phyloP scores from a whole-genome alignment of 2,888 invertebrate species.

The Magallana nippona region DNA sequence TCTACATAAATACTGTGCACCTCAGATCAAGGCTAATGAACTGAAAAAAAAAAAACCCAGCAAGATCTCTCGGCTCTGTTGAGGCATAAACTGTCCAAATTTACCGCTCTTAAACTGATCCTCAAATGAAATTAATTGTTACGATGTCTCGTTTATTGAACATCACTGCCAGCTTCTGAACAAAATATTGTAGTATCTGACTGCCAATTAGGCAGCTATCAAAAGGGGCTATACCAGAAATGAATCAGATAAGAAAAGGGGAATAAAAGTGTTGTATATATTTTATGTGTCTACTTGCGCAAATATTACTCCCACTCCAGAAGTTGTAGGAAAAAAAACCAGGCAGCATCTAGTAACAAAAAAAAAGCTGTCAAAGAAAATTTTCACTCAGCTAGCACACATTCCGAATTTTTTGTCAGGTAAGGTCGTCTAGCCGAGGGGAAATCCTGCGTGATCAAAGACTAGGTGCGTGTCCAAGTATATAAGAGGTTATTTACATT shows the following conservation, averaged over 20 bases:
- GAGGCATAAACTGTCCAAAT: background rate
- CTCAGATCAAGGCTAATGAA: background rate
- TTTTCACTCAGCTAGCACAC: too few relatives aligned
- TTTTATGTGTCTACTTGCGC: slow-evolving; percentile 11
- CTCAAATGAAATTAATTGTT: slow-evolving; percentile 15
- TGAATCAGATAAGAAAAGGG: slow-evolving; percentile 17
- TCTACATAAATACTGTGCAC: background rate
- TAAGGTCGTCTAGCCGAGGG: background rate
- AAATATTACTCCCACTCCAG: background rate
- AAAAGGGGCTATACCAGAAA: slow-evolving; percentile 21
- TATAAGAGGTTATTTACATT: background rate
- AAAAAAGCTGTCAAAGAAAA: background rate
- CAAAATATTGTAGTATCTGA: slow-evolving; percentile 18
- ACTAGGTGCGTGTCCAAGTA: background rate
- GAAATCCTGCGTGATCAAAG: background rate
- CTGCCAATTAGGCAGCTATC: slow-evolving; percentile 29
- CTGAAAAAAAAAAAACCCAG: too few relatives aligned
- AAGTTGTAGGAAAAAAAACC: background rate
- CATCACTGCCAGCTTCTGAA: background rate
- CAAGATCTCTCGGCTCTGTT: background rate
- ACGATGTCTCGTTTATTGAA: background rate
- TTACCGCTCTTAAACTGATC: background rate
- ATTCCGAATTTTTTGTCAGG: background rate
- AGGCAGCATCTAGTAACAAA: background rate
- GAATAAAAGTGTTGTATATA: slow-evolving; percentile 12